A percentile compares a stretch with the other conserved stretches of the same genome.
phyloP scores from a whole-genome alignment of 1,140 invertebrate genomes.

The Calliphora vicina region DNA sequence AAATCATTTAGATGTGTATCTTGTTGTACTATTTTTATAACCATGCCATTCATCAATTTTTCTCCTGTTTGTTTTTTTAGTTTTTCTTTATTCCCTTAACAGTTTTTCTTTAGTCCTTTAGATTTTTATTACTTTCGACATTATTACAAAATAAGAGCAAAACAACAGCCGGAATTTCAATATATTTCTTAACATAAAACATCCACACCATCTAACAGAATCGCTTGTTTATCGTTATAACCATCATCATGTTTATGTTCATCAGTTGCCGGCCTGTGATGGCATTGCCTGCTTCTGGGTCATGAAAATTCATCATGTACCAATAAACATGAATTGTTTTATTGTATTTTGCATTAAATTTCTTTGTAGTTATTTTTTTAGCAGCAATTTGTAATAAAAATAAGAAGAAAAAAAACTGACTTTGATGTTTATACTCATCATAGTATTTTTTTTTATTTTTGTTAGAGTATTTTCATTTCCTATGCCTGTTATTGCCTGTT shows the following conservation, averaged over 20 bases:
- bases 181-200: not conserved
- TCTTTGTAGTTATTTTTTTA: not conserved
- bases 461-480: not conserved
- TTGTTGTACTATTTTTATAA: not conserved
- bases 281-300: not conserved
- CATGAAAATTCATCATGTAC: conserved; percentile 26
- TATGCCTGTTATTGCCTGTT: not conserved
- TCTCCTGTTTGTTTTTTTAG: not conserved
- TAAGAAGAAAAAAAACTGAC: not conserved
- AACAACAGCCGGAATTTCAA: not conserved
- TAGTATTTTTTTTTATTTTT: not conserved
- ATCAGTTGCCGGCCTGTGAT: not conserved
- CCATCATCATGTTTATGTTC: conserved; percentile 27
- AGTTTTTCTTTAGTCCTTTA: not conserved
- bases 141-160: not conserved
- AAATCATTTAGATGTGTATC: not conserved
- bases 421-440: not conserved
- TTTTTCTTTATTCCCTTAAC: not conserved
- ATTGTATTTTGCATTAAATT: not conserved
- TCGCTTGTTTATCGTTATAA: not conserved
- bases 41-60: not conserved
- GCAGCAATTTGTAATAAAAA: conserved; percentile 15
- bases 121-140: conserved; percentile 24
- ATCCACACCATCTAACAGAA: not conserved
- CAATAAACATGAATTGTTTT: conserved; percentile 31